Evolutionary conservation across 2,888 invertebrate genomes (phyloP), one percentile per base, ranked within the genome.

Genomic region (Eulithis prunata): DNA sequence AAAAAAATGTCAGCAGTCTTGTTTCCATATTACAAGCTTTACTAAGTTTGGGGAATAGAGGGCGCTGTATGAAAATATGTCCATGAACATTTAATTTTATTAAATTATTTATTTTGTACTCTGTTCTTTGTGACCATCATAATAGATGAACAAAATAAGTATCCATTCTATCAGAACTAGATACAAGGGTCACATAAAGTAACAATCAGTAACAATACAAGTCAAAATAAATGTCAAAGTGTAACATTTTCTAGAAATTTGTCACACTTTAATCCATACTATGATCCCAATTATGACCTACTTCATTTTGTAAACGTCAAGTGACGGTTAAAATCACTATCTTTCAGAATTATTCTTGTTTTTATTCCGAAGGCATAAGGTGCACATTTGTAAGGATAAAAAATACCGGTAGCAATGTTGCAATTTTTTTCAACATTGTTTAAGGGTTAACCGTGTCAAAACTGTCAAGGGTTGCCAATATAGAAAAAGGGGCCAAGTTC

Each of bases 401-500:
- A 1, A 41, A 38, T n/a, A 52, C 62, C 58, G 55, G 65, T 57
- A 68, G 49, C 68, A 66, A 59, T 67, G 69, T 69, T 58, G 52
- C 56, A 11, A 59, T 41, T 46, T 64, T 64, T 70, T 61, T 45
- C 58, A 67, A 63, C 28, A 66, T 71, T 66, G 49, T 76, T 79
- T 73, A 75, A 76, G 76, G 77, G 78, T 81, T 82, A 84, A 83
- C 84, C 85, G 79, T 85, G 75, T 78, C 78, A 76, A 82, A 85
- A 75, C 53, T 21, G 57, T 81, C 78, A 83, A 85, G 83, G 83
- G 83, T 84, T 81, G 70, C 68, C 66, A 75, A 72, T 53, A 57
- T 32, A 61, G 36, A 61, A 57, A 78, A 83, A 81, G 75, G 84
- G 86, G 87, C 82, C 85, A 87, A 87, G 86, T 80, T 86, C 84